Conservation (phyloP, 2,888 invertebrate genomes). For the Exocentrus adspersus region DNA sequence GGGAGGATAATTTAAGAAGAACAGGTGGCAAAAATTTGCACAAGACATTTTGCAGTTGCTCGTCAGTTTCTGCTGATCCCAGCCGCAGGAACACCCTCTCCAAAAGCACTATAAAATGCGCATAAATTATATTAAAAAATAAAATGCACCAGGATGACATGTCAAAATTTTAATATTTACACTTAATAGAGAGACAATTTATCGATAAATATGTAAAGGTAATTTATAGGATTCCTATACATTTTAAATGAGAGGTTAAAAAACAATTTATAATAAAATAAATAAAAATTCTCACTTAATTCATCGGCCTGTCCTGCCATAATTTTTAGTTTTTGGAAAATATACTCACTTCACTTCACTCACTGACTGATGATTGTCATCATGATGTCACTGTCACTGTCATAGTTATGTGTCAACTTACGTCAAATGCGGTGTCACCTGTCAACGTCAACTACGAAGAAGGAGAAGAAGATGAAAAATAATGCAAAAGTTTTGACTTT, state of each 20-base stretch:
- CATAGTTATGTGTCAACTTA: not conserved
- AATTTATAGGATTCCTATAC: too few species aligned
- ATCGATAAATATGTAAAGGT: too few species aligned
- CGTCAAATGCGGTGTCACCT: too few species aligned
- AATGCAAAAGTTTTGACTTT: too few species aligned
- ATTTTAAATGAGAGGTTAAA: too few species aligned
- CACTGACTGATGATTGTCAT: too few species aligned
- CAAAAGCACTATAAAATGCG: conserved; percentile 73
- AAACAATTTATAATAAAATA: not conserved
- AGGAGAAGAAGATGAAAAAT: too few species aligned
- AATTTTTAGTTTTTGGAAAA: conserved; percentile 26
- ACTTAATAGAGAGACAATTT: too few species aligned
- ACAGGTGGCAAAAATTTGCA: conserved; percentile 88
- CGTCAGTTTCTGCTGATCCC: conserved; percentile 90
- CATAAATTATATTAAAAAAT: not conserved
- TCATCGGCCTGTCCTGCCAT: conserved; percentile 47
- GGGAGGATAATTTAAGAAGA: conserved; percentile 88
- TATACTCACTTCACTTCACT: too few species aligned
- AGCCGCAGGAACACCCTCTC: conserved; percentile 90
- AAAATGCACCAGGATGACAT: conserved; percentile 31
- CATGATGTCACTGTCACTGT: too few species aligned
- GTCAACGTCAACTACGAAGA: too few species aligned
- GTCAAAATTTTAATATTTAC: conserved; percentile 19
- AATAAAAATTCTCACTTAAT: conserved; percentile 41
- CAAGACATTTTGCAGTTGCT: conserved; percentile 84